Percentiles rank a stretch among this genome's conserved stretches.
These are phyloP conservation scores for Ceratotherium simum DNA, from an alignment of 2,113 vertebrate genomes.

Conservation along the genomic window DNA sequence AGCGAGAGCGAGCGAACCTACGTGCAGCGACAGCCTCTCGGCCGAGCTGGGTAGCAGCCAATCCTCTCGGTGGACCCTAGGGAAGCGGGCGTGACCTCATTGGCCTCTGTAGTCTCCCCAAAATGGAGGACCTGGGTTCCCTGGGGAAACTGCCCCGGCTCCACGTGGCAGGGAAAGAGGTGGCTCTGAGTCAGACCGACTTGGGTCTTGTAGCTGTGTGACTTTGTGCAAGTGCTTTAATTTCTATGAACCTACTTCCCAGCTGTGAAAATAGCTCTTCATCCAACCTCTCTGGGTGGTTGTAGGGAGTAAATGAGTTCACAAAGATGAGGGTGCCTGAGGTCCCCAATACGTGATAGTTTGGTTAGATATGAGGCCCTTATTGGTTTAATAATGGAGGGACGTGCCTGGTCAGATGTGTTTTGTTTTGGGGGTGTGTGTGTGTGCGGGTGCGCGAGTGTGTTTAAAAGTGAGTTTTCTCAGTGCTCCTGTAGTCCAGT, in stretches of 20 bases:
- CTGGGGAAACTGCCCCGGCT: neutral
- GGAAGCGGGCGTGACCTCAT: neutral
- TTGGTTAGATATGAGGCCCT: neutral
- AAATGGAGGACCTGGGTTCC: neutral
- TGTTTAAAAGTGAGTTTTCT: neutral
- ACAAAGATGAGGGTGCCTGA: neutral
- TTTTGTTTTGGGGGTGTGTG: neutral
- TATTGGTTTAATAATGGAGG: neutral
- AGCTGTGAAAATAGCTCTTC: neutral
- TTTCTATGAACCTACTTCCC: neutral
- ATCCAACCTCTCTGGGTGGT: neutral
- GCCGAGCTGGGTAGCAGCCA: neutral
- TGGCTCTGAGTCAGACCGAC: neutral
- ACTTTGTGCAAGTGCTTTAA: conserved; percentile 51
- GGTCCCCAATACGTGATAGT: no score
- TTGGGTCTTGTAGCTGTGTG: neutral
- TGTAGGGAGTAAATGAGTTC: neutral
- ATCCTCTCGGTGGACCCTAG: neutral
- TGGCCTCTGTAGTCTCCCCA: neutral
- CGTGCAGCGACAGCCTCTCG: rapidly evolving
- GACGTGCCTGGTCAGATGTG: neutral
- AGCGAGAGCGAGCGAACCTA: neutral
- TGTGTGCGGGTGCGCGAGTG: neutral
- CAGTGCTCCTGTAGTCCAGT: neutral
- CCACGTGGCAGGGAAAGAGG: neutral